phyloP scores from a whole-genome alignment of 1,140 invertebrate species.

The Drosophila kurseongensis region DNA sequence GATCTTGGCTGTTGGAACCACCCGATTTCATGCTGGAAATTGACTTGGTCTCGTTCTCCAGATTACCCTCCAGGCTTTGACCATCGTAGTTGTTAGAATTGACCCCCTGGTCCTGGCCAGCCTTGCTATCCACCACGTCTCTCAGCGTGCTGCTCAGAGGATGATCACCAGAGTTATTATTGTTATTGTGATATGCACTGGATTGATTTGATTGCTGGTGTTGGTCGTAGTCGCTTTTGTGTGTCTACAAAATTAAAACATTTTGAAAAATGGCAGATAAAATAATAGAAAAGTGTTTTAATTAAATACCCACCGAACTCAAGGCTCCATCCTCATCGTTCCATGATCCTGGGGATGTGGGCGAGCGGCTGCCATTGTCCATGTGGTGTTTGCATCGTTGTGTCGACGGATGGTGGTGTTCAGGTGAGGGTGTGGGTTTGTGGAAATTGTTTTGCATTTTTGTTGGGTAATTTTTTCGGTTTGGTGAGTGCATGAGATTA shows the following conservation, averaged over 20 bases:
- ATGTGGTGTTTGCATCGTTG: conserved; percentile 39
- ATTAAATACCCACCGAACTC: conserved; percentile 70
- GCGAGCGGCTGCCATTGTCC: conserved; percentile 71
- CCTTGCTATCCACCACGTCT: conserved; percentile 72
- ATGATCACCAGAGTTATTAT: conserved; percentile 56
- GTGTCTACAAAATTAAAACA: conserved; percentile 48
- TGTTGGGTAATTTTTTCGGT: conserved; percentile 36
- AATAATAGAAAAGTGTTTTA: not conserved
- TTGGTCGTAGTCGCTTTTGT: conserved; percentile 78
- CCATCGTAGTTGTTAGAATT: conserved; percentile 58
- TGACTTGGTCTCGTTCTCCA: conserved; percentile 90
- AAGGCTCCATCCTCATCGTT: conserved; percentile 83
- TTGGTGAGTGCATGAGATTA: conserved; percentile 75
- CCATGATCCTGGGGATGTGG: conserved; percentile 84
- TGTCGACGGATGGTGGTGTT: conserved; percentile 28
- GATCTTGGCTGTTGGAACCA: conserved; percentile 87
- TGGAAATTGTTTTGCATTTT: conserved; percentile 68
- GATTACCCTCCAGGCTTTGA: conserved; percentile 86
- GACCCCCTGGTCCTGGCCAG: conserved; percentile 38
- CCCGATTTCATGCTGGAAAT: conserved; percentile 88
- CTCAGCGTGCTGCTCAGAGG: conserved; percentile 58
- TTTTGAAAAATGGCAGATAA: not conserved
- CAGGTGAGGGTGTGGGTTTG: conserved; percentile 32
- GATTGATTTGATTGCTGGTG: conserved; percentile 65
- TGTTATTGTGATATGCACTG: conserved; percentile 53